A percentile compares a stretch with the other conserved stretches of the same genome.
These are phyloP conservation scores for Aphidius colemani DNA, from an alignment of 2,888 invertebrate genomes.

Conservation along the genomic window DNA sequence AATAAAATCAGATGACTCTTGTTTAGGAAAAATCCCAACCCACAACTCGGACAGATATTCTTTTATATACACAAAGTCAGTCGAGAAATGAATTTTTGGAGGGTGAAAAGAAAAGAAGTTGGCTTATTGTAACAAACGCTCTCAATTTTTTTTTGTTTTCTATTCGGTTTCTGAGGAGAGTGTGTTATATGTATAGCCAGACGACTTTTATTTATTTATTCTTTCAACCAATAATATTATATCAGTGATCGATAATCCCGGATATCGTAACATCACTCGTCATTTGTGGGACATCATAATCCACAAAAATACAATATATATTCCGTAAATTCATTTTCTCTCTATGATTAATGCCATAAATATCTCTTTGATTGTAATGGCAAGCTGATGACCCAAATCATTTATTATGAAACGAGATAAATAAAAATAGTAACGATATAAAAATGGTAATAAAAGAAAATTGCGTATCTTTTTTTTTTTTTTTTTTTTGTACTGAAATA, in stretches of 20 bases:
- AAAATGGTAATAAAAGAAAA: too few relatives aligned
- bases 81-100: conserved; percentile 18
- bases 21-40: conserved; percentile 29
- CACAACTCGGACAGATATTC: not conserved
- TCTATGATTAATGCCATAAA: conserved; percentile 11
- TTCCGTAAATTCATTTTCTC: conserved; percentile 10
- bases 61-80: conserved; percentile 20
- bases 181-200: too few relatives aligned
- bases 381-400: too few relatives aligned
- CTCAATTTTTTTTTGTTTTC: conserved; percentile 46
- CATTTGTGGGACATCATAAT: conserved; percentile 25
- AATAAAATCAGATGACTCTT: conserved; percentile 55
- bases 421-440: not conserved
- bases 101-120: conserved; percentile 19
- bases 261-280: conserved; percentile 34
- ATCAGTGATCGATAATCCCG: conserved; percentile 52
- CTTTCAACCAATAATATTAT: conserved; percentile 29
- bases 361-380: too few relatives aligned
- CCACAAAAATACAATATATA: not conserved
- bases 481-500: too few relatives aligned
- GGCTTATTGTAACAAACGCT: conserved; percentile 53
- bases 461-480: too few relatives aligned
- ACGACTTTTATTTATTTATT: conserved; percentile 20
- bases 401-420: not conserved
- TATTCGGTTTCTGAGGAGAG: conserved; percentile 42